Base-by-base conservation (phyloP, 2,888 invertebrate species). In the Himalopsyche kuldschensis region DNA sequence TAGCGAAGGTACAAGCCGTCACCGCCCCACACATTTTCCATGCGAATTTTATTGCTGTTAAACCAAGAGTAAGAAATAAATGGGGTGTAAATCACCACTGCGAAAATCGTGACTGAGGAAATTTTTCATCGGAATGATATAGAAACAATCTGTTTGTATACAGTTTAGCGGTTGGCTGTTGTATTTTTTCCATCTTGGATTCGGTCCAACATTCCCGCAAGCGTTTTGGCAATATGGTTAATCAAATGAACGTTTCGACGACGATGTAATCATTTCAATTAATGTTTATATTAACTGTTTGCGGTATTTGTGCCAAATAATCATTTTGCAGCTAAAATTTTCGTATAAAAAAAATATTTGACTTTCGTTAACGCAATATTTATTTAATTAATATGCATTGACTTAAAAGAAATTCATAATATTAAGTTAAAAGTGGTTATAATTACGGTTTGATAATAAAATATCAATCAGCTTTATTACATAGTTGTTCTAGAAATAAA, bases 11-110 rank as follows among this genome's bases (percentile, higher is more conserved):
- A 31, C 10, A 6, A 31, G 31, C 75, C 10, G 30, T 15, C 5
- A n/a, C 35, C 17, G 24, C 46, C 69, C 69, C 75, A 75, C 41
- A 75, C 47, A 82, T 79, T 63, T 79, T 41, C 79, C 79, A 82
- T 82, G 76, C 75, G 31, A 55, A 82, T 78, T 82, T 82, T 82
- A 82, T 82, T 63, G 82, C 75, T 79, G 79, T 75, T 75, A 30
- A 82, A 82, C 63, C 82, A 82, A 82, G 82, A 31, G 82, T 31
- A 46, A 82, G 31, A 31, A 75, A 46, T 82, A 79, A 82, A 82
- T 82, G 82, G 79, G 32, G 79, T 82, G 82, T 63, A 79, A 75
- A 69, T 82, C 41, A 46, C 75, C 75, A 48, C 79, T 47, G 27
- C 31, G 27, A 32, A 75, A 75, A 75, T 75, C 75, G 75, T 31